A percentile compares a stretch with the other conserved stretches of the same genome.
phyloP scores from a whole-genome alignment of 2,888 invertebrate species.

The Ditylenchus weischeri region DNA sequence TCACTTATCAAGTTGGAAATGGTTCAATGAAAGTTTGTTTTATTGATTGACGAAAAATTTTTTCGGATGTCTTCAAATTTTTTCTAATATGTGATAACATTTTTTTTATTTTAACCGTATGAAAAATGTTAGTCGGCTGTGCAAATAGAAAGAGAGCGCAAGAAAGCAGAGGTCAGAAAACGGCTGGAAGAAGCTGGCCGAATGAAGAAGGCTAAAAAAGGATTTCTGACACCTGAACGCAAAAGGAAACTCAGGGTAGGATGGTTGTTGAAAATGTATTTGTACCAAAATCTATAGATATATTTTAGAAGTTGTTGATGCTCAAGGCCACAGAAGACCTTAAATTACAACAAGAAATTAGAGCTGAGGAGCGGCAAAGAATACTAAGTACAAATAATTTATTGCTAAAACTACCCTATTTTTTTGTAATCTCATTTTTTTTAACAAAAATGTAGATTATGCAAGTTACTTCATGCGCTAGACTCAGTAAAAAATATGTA shows the following conservation, averaged over 20 bases:
- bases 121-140: not conserved
- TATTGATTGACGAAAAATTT: too few species aligned
- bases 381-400: slow-evolving; percentile 71
- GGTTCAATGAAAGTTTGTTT: too few species aligned
- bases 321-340: slow-evolving; percentile 99
- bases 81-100: too few species aligned
- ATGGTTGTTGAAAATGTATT: not conserved
- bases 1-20: too few species aligned
- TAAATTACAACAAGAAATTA: slow-evolving; percentile 97
- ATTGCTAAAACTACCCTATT: too few species aligned
- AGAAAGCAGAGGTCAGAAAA: slow-evolving; percentile 96
- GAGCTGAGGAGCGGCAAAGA: slow-evolving; percentile 93
- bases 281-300: not conserved
- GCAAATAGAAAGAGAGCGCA: slow-evolving; percentile 85
- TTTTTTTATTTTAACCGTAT: too few species aligned
- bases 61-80: too few species aligned
- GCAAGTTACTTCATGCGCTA: too few species aligned
- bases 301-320: slow-evolving; percentile 85
- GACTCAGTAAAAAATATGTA: too few species aligned
- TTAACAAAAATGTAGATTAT: too few species aligned
- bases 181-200: slow-evolving; percentile 97
- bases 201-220: slow-evolving; percentile 95
- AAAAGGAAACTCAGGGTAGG: slow-evolving; percentile 99
- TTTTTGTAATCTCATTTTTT: too few species aligned
- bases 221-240: slow-evolving; percentile 98